Percentiles rank a stretch among this genome's conserved stretches.
Evolutionary conservation across 2,888 invertebrate genomes (phyloP).

Genomic region (Tyria jacobaeae): DNA sequence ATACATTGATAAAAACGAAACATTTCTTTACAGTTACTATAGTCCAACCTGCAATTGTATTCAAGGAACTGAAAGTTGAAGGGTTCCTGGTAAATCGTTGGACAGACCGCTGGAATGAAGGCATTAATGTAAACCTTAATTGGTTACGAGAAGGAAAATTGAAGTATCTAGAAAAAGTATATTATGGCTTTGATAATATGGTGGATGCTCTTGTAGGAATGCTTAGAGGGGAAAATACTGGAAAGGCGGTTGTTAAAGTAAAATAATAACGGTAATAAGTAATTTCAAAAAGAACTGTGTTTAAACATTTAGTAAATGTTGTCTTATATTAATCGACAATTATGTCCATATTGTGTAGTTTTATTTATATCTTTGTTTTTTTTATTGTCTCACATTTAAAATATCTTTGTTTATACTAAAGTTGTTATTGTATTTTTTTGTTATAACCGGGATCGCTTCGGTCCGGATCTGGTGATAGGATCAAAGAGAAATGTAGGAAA

Average conservation of each 20-base stretch:
- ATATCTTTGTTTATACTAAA: no score
- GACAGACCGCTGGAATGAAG: conserved; percentile 87
- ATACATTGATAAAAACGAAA: not conserved
- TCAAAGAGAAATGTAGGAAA: no score
- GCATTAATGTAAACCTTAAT: conserved; percentile 87
- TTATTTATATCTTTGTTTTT: not conserved
- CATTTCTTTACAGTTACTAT: conserved; percentile 70
- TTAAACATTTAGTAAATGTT: not conserved
- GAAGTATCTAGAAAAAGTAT: conserved; percentile 89
- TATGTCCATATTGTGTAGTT: not conserved
- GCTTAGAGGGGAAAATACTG: conserved; percentile 88
- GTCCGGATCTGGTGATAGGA: no score
- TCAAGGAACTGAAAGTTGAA: conserved; percentile 89
- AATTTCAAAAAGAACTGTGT: no score
- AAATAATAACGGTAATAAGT: conserved; percentile 64
- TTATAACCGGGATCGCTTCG: no score
- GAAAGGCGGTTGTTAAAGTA: conserved; percentile 89
- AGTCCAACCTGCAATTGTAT: conserved; percentile 87
- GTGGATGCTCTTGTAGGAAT: conserved; percentile 89
- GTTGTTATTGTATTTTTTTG: no score
- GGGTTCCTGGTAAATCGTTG: conserved; percentile 88
- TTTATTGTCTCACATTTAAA: no score
- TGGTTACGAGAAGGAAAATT: conserved; percentile 90
- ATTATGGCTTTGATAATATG: conserved; percentile 91
- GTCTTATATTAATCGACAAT: not conserved